Base-by-base conservation (phyloP, 2,888 invertebrate genomes). In the Toxonevra muliebris region DNA sequence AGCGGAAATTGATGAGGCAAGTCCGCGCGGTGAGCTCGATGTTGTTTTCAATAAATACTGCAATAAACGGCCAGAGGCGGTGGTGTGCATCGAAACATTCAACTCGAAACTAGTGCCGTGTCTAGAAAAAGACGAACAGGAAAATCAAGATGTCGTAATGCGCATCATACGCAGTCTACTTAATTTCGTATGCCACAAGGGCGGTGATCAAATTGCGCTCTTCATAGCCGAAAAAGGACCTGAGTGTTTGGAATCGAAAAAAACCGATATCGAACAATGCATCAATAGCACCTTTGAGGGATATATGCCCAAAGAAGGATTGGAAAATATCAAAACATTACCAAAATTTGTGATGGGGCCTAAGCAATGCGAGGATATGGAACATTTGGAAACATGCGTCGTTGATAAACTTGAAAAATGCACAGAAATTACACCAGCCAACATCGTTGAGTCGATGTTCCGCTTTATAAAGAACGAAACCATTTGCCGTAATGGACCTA, bases 181-280 rank as follows among this genome's bases (percentile, higher is more conserved):
- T 0, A 89, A 90, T 73, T 94, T 94, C 79, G 86, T 92, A 30
- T 94, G 94, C 79, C 90, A 87, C 77, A 93, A 93, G 76, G 92
- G 93, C 75, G 94, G 94, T 10, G 93, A 94, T 80, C 89, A 93
- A 75, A 91, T 94, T 76, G 93, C 94, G 0, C 86, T 94, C 76
- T 94, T 94, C 80, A 91, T 94, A 66, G 90, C 93, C 1, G 93
- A 93, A 79, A 90, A 91, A n/a, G 94, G 94, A 0, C 90, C 91
- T 10, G 91, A 93, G 78, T 94, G 94, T 77, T 86, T 93, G 69
- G 77, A 87, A 66, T 86, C 87, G 0, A 89, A 90, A 71, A 86
- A 87, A 69, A 87, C 88, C 0, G 88, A 86, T 1, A 87, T 94
- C 45, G 87, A 88, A 76, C 79, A 86, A 2, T 94, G 94, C 77